Evolutionary conservation across 2,113 vertebrate species (phyloP).

Genomic region (Cryptotis parvus): DNA sequence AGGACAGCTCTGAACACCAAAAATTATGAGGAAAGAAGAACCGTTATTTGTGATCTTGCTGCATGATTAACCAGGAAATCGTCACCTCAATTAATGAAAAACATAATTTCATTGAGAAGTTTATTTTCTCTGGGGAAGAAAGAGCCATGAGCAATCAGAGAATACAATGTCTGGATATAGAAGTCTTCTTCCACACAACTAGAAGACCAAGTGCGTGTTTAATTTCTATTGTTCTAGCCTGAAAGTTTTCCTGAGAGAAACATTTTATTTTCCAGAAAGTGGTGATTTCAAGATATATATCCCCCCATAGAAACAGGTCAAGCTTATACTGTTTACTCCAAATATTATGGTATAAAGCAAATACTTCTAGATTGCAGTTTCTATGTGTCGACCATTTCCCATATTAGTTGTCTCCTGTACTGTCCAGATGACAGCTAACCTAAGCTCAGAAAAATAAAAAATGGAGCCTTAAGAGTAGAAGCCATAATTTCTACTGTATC

Average conservation of each 20-base stretch:
- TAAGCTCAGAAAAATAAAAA: slow-evolving; percentile 22
- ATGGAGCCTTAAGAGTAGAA: neutral
- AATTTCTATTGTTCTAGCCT: neutral
- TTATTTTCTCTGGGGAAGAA: neutral
- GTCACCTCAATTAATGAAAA: neutral
- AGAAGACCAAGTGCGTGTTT: neutral
- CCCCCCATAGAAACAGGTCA: neutral
- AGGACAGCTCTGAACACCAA: neutral
- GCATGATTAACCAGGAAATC: too few relatives aligned
- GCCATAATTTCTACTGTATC: neutral
- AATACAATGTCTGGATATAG: neutral
- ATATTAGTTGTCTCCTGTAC: neutral
- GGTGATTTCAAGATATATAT: neutral
- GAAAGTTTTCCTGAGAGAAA: neutral
- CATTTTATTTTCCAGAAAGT: neutral
- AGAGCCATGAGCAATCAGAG: neutral
- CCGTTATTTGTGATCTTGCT: accelerated
- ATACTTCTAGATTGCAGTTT: neutral
- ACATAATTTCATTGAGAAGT: neutral
- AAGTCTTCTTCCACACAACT: neutral
- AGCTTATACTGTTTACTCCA: neutral
- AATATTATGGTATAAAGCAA: neutral
- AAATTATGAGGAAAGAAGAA: neutral
- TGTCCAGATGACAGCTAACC: neutral
- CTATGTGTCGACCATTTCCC: neutral